Conservation (phyloP, 2,888 invertebrate species). For the Mythimna vitellina region DNA sequence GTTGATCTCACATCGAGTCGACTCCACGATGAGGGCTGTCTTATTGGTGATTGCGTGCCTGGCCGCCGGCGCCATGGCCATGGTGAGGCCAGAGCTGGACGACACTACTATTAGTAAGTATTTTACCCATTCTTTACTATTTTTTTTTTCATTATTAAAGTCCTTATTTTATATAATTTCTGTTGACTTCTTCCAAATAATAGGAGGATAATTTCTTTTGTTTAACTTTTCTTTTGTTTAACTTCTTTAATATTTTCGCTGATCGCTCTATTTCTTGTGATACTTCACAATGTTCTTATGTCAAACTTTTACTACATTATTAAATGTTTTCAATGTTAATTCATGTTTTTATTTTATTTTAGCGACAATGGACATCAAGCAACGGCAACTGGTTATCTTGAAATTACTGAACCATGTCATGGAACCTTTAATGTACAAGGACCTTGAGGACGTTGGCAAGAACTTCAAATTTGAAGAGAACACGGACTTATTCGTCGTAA, state of each 20-base stretch:
- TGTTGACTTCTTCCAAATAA: too few relatives aligned
- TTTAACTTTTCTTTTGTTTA: not conserved
- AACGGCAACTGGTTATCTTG: constrained; percentile 86
- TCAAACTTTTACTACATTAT: not conserved
- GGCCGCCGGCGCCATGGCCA: constrained; percentile 81
- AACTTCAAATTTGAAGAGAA: constrained; percentile 85
- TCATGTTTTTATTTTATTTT: constrained; percentile 36
- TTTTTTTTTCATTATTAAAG: not conserved
- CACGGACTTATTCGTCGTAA: constrained; percentile 65
- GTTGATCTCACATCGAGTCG: constrained; percentile 76
- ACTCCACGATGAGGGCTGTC: constrained; percentile 82
- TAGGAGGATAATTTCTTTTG: too few relatives aligned
- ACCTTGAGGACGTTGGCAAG: constrained; percentile 82
- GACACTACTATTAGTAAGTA: constrained; percentile 77
- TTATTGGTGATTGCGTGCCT: constrained; percentile 78
- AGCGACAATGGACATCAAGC: constrained; percentile 85
- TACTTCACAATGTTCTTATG: not conserved
- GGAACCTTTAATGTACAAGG: constrained; percentile 87
- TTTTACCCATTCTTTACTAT: not conserved
- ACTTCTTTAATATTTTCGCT: not conserved
- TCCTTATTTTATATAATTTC: not conserved
- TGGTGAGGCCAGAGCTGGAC: constrained; percentile 71
- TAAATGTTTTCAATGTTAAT: not conserved
- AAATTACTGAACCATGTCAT: constrained; percentile 89
- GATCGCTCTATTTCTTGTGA: not conserved